Conservation (phyloP, 2,888 invertebrate species). For the Trissoscelio sp. region DNA sequence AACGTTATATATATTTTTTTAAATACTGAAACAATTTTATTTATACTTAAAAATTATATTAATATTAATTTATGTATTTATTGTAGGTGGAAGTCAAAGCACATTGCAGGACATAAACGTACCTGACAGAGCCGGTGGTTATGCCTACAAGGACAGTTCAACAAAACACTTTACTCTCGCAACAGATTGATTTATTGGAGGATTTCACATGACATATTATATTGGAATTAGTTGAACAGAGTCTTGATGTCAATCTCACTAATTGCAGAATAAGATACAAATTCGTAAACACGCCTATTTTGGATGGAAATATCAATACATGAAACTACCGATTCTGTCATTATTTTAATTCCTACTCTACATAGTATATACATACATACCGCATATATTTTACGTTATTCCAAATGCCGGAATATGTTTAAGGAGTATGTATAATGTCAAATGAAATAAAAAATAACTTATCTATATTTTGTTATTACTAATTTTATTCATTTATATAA, state of each 20-base stretch:
- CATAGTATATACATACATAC: conserved; percentile 94
- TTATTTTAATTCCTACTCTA: conserved; percentile 94
- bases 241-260: conserved; percentile 92
- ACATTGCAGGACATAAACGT: conserved; percentile 97
- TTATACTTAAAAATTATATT: too few species aligned
- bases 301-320: conserved; percentile 90
- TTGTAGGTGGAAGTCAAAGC: conserved; percentile 94
- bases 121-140: conserved; percentile 94
- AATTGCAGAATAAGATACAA: conserved; percentile 92
- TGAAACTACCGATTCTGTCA: conserved; percentile 89
- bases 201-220: conserved; percentile 93
- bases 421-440: too few species aligned
- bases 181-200: conserved; percentile 97
- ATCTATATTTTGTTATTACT: too few species aligned
- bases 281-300: conserved; percentile 91
- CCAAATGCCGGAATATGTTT: too few species aligned
- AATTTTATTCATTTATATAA: too few species aligned
- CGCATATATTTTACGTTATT: too few species aligned
- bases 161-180: conserved; percentile 88
- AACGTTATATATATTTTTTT: too few species aligned
- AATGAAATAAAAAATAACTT: too few species aligned
- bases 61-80: too few species aligned
- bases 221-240: conserved; percentile 94
- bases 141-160: conserved; percentile 90
- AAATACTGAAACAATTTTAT: too few species aligned